phyloP scores from a whole-genome alignment of 2,113 vertebrate species.

The Carollia perspicillata region DNA sequence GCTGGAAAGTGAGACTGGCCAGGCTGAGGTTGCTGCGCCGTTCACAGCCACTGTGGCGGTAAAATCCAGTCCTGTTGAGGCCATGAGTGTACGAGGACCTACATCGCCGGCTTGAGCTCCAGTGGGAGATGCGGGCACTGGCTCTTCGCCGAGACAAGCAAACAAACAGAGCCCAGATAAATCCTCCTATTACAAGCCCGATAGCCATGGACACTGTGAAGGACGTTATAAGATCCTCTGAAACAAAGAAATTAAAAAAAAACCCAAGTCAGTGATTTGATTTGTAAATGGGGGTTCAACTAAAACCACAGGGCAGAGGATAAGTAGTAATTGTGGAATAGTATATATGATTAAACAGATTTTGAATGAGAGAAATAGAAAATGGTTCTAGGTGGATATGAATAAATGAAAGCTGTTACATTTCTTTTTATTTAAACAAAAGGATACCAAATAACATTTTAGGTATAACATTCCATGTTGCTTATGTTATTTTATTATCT shows the following conservation, averaged over 20 bases:
- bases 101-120: constrained; percentile 80
- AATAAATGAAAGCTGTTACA: neutral
- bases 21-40: constrained; percentile 96
- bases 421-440: neutral
- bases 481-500: neutral
- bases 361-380: neutral
- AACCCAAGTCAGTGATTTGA: neutral
- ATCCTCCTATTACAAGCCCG: constrained; percentile 90
- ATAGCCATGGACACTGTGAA: constrained; percentile 94
- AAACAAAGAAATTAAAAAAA: constrained; percentile 65
- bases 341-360: neutral
- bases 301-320: neutral
- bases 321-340: neutral
- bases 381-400: neutral
- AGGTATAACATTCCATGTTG: neutral
- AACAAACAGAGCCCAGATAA: constrained; percentile 88
- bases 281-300: neutral
- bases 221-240: constrained; percentile 92
- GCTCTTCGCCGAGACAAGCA: constrained; percentile 91
- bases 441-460: neutral
- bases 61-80: constrained; percentile 86
- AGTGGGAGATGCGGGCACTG: constrained; percentile 92
- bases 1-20: constrained; percentile 93
- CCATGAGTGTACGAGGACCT: constrained; percentile 77
- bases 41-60: constrained; percentile 92